Conservation (phyloP, 2,888 invertebrate genomes). For the Ferrisia virgata region DNA sequence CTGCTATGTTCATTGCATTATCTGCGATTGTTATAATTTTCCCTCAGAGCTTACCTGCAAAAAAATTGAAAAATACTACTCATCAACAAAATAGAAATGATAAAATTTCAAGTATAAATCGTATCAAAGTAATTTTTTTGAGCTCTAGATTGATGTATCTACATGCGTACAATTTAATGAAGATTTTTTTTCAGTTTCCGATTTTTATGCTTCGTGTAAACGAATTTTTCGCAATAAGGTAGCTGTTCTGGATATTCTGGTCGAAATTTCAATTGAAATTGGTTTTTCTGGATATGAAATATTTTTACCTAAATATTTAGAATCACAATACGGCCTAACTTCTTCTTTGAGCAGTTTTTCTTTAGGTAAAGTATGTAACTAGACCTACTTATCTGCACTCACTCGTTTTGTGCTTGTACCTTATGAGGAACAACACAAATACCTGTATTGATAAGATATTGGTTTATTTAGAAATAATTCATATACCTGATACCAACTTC, state of each 20-base stretch:
- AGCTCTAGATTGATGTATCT: too few species aligned
- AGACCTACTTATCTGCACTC: too few species aligned
- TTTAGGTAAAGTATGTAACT: too few species aligned
- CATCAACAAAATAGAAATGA: background rate
- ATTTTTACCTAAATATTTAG: constrained; percentile 59
- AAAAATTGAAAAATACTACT: constrained; percentile 38
- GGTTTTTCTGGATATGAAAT: constrained; percentile 55
- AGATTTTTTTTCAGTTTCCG: constrained; percentile 50
- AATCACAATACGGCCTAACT: constrained; percentile 57
- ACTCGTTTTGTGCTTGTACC: too few species aligned
- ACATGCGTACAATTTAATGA: too few species aligned
- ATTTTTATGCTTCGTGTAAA: constrained; percentile 51
- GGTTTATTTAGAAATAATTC: too few species aligned
- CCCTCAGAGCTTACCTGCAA: constrained; percentile 53
- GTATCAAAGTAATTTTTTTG: background rate
- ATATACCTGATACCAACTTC: too few species aligned
- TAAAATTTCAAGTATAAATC: background rate
- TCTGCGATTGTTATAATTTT: constrained; percentile 53
- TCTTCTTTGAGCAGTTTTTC: constrained; percentile 56
- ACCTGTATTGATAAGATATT: too few species aligned
- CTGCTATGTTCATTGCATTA: constrained; percentile 49
- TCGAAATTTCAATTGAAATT: constrained; percentile 55
- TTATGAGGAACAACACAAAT: too few species aligned
- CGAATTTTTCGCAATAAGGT: constrained; percentile 54
- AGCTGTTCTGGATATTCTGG: constrained; percentile 55